Conservation (phyloP, 2,113 vertebrate genomes). For the Oreocharis arfaki region DNA sequence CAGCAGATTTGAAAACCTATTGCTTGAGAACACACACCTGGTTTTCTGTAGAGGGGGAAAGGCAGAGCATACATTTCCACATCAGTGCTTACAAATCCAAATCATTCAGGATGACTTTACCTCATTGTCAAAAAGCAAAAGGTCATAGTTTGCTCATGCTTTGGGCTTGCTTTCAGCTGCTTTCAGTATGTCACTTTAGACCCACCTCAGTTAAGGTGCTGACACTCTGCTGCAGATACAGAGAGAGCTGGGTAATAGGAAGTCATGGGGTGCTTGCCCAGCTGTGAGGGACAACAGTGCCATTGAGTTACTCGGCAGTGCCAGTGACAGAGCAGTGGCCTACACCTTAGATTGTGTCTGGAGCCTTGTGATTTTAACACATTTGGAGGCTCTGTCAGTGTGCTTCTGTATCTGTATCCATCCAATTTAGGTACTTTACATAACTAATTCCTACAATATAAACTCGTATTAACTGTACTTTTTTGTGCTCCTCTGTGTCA, state of each 20-base stretch:
- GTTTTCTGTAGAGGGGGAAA: conserved; percentile 13
- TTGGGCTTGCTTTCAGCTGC: conserved; percentile 39
- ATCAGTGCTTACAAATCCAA: conserved; percentile 26
- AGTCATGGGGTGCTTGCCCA: rapidly evolving
- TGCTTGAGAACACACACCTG: conserved; percentile 3
- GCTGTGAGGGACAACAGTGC: not conserved
- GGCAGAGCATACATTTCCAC: conserved; percentile 39
- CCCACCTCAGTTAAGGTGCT: not conserved
- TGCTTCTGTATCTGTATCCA: not conserved
- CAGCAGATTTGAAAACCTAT: not conserved
- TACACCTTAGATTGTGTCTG: not conserved
- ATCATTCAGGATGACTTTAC: conserved; percentile 40
- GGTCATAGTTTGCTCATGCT: not conserved
- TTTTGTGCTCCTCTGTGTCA: not conserved
- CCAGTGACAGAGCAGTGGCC: not conserved
- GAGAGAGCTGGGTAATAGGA: not conserved
- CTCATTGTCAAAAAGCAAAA: conserved; percentile 38
- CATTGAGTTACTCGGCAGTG: not conserved
- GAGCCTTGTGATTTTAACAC: not conserved
- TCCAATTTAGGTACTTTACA: not conserved
- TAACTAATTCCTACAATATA: not conserved
- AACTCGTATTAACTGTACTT: not conserved
- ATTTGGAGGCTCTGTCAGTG: not conserved
- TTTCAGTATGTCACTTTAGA: not conserved
- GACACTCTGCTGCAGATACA: not conserved